Evolutionary conservation across 2,888 invertebrate genomes (phyloP).

Genomic region (Dexiosoma caninum): DNA sequence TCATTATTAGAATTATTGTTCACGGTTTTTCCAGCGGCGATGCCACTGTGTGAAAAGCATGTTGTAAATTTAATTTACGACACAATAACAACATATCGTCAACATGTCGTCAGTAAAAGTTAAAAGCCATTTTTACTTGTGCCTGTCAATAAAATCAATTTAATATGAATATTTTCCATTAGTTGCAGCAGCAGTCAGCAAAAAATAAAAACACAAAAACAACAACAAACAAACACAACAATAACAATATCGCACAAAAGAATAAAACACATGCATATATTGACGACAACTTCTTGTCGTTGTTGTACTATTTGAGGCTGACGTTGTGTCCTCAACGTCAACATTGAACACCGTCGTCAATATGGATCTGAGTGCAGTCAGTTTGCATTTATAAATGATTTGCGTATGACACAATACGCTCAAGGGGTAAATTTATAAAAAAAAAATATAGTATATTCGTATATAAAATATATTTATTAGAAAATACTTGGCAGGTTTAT

Average conservation of each 20-base stretch:
- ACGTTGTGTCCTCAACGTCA: conserved; percentile 45
- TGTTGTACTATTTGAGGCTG: conserved; percentile 17
- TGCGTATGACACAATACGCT: conserved; percentile 58
- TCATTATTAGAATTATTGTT: too few relatives aligned
- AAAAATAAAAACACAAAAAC: neutral
- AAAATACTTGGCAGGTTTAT: conserved; percentile 32
- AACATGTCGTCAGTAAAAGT: conserved; percentile 64
- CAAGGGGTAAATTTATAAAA: conserved; percentile 46
- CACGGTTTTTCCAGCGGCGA: neutral
- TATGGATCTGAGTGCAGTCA: conserved; percentile 49
- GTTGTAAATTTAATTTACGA: conserved; percentile 62
- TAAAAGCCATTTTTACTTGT: conserved; percentile 62
- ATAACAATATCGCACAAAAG: neutral
- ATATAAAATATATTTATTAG: conserved; percentile 36
- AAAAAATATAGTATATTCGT: neutral
- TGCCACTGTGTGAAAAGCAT: conserved; percentile 51
- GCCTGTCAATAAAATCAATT: conserved; percentile 75
- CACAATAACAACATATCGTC: conserved; percentile 64
- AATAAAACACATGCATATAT: conserved; percentile 35
- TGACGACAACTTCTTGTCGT: conserved; percentile 58
- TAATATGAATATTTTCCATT: conserved; percentile 76
- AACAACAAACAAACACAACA: neutral
- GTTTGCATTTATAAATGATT: conserved; percentile 53
- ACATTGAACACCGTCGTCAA: conserved; percentile 25
- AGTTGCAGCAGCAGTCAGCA: conserved; percentile 70